Percentiles rank a stretch among this genome's conserved stretches.
Evolutionary conservation across 2,113 vertebrate genomes (phyloP).

Genomic region (Onychostruthus taczanowskii): DNA sequence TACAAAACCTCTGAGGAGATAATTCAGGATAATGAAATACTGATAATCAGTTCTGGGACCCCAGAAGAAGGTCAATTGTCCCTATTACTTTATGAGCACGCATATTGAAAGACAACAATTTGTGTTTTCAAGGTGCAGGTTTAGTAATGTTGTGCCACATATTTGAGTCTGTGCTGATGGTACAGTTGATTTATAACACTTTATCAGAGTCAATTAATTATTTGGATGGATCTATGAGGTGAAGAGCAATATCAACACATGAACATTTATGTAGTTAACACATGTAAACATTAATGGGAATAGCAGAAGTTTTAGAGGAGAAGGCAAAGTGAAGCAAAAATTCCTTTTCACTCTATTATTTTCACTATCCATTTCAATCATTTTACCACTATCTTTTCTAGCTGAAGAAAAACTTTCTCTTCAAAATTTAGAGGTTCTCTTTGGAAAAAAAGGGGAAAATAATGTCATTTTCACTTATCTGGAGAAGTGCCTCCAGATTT

Average conservation of each 20-base stretch:
- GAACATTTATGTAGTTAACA: neutral
- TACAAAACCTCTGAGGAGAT: neutral
- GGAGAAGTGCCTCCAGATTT: neutral
- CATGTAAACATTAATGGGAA: neutral
- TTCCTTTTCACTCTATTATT: neutral
- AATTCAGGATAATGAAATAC: neutral
- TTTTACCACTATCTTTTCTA: neutral
- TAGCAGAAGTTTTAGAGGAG: neutral
- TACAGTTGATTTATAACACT: neutral
- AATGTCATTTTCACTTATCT: neutral
- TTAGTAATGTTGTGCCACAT: neutral
- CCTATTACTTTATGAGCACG: neutral
- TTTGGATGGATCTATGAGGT: neutral
- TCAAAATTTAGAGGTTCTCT: neutral
- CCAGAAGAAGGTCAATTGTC: neutral
- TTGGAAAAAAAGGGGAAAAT: neutral
- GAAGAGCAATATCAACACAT: neutral
- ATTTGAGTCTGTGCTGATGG: neutral
- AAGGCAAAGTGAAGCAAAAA: neutral
- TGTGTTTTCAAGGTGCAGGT: neutral
- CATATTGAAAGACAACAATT: neutral
- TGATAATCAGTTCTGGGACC: neutral
- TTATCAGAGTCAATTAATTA: neutral
- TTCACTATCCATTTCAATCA: neutral
- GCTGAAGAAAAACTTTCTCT: neutral